These are phyloP conservation scores for Daubentonia madagascariensis DNA, from an alignment of 2,113 vertebrate genomes.

Conservation along the genomic window DNA sequence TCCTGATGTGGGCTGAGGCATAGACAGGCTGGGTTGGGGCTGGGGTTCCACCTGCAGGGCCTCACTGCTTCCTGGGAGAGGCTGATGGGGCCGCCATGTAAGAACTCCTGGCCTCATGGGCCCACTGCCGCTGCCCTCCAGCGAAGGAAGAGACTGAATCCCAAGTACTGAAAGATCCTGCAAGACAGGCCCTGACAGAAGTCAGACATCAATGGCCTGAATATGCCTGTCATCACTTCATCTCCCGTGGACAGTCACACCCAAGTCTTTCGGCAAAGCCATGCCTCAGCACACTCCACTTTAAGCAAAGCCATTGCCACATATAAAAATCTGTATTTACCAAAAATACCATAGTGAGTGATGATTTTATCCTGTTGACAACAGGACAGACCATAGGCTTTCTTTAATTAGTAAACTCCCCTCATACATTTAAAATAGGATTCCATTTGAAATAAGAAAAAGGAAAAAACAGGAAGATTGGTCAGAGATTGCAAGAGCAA, in stretches of 20 bases:
- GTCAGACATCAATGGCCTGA: not conserved
- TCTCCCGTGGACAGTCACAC: not conserved
- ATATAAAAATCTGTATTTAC: not conserved
- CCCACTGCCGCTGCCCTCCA: not conserved
- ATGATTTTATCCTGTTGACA: constrained; percentile 6
- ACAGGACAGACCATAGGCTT: not conserved
- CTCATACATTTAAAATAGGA: not conserved
- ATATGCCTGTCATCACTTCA: not conserved
- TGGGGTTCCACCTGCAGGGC: not conserved
- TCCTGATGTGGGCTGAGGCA: not conserved
- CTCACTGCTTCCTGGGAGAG: not conserved
- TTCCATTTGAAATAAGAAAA: not conserved
- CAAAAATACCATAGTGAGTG: not conserved
- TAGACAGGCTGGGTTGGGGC: not conserved
- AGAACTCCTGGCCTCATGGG: not conserved
- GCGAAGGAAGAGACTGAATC: not conserved
- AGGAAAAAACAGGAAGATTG: not conserved
- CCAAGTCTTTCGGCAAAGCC: not conserved
- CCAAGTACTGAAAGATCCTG: not conserved
- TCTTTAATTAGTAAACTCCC: not conserved
- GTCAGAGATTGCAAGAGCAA: not conserved
- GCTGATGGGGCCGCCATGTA: rapidly evolving
- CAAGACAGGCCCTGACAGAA: not conserved
- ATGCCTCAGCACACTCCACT: rapidly evolving
- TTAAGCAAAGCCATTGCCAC: not conserved